Percentiles rank a stretch among this genome's conserved stretches.
phyloP scores from a whole-genome alignment of 2,113 vertebrate species.

The Recurvirostra avosetta region DNA sequence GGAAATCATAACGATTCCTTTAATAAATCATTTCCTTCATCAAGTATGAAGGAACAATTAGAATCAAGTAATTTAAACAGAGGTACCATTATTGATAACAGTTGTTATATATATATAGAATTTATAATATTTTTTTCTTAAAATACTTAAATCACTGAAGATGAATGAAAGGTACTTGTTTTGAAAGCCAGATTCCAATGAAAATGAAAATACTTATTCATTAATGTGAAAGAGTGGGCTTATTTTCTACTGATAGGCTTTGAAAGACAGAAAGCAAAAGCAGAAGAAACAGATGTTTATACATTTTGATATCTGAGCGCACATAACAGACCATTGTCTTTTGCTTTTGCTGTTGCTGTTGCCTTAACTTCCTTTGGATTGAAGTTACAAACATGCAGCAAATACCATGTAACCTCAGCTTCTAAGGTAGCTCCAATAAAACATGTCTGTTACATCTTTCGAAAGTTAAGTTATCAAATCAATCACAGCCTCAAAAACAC shows the following conservation, averaged over 20 bases:
- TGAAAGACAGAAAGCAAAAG: neutral
- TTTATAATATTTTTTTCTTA: neutral
- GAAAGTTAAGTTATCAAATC: neutral
- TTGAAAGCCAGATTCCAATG: neutral
- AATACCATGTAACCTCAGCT: neutral
- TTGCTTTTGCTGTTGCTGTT: neutral
- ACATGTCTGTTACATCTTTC: neutral
- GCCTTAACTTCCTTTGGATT: neutral
- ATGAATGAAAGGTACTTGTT: neutral
- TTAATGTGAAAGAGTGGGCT: neutral
- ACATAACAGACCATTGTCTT: neutral
- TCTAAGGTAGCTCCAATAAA: neutral
- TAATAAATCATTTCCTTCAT: neutral
- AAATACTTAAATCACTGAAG: neutral
- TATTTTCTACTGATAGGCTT: neutral
- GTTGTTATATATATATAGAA: neutral
- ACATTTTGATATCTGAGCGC: neutral
- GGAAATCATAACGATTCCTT: neutral
- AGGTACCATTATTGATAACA: neutral
- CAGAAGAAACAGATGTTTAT: neutral
- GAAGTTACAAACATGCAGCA: neutral
- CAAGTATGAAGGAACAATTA: neutral
- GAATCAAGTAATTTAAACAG: neutral
- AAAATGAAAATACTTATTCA: neutral
- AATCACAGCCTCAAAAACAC: neutral